Evolutionary conservation across 2,113 vertebrate species (phyloP), one percentile per base, ranked within the genome.

Genomic region (Mesitornis unicolor): DNA sequence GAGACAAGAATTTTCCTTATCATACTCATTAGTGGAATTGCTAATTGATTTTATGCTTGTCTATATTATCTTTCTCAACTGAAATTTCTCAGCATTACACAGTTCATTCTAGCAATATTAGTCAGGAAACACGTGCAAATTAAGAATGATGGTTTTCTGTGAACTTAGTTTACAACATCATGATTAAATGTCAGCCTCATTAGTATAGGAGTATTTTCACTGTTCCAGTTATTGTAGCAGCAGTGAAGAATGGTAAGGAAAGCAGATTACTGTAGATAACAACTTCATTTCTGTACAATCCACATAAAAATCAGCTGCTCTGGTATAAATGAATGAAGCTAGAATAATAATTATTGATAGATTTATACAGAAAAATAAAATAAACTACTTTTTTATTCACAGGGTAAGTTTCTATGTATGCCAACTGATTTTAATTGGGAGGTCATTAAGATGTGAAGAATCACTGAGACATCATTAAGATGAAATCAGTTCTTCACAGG

Each of bases 131-230:
- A 61, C 9, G 40, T 87, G 22, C n/a, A 95, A 94, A 89, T 91
- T 73, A 76, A 83, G 38, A 89, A 73, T 7, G 1, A 93, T 85
- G 25, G 4, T 0, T 76, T 85, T 82, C 71, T 95, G 79, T 69
- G 10, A 80, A 79, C 33, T 89, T 61, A 57, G 25, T 91, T 94
- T 94, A 69, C 65, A 90, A 25, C 14, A 61, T 11, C 15, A 48
- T 79, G 77, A 78, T 95, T 91, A 93, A 90, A 96, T 94, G 87
- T 89, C 89, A 94, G 40, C 25, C 47, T 95, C 84, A 85, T 95
- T 82, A 85, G 57, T 87, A 87, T 1, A 84, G 36, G 6, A 64
- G 8, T 45, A 53, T 69, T 95, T 85, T 90, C 36, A 38, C n/a
- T 2, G 0, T 76, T 86, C 26, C 25, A 69, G 42, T 70, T 82